phyloP scores from a whole-genome alignment of 2,113 vertebrate genomes.

The Elgaria multicarinata region DNA sequence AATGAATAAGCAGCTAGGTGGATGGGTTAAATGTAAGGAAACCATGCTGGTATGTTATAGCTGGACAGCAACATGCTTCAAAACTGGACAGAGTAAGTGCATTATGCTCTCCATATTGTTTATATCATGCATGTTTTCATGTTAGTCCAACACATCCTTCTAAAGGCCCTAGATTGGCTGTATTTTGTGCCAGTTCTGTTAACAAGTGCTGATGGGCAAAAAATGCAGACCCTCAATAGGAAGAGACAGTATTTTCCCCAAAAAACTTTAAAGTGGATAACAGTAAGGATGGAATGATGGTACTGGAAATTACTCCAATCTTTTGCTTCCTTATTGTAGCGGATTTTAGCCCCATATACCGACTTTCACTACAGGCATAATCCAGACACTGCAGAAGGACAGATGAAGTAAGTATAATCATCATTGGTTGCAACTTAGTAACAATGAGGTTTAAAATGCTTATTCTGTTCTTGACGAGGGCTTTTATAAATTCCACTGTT shows the following conservation, averaged over 20 bases:
- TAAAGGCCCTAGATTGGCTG: not conserved
- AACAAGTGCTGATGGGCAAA: not conserved
- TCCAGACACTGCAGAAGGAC: conserved; percentile 94
- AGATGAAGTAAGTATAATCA: conserved; percentile 91
- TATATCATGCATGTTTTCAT: not conserved
- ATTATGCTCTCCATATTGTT: not conserved
- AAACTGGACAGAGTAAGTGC: not conserved
- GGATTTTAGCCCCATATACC: conserved; percentile 98
- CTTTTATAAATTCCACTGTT: not conserved
- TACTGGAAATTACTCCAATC: not conserved
- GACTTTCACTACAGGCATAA: conserved; percentile 99
- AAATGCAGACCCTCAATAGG: not conserved
- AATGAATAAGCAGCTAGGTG: not conserved
- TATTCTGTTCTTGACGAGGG: not conserved
- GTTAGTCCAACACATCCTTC: not conserved
- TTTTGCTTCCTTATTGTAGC: conserved; percentile 76
- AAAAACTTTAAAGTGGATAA: conserved; percentile 35
- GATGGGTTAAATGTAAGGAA: not conserved
- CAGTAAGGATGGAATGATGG: not conserved
- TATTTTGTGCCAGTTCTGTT: not conserved
- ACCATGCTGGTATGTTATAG: not conserved
- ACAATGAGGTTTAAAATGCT: not conserved
- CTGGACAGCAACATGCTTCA: not conserved
- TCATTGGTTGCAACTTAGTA: not conserved
- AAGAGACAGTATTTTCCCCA: not conserved